Evolutionary conservation across 1,140 invertebrate genomes (phyloP).

Genomic region (Drosophila elegans): DNA sequence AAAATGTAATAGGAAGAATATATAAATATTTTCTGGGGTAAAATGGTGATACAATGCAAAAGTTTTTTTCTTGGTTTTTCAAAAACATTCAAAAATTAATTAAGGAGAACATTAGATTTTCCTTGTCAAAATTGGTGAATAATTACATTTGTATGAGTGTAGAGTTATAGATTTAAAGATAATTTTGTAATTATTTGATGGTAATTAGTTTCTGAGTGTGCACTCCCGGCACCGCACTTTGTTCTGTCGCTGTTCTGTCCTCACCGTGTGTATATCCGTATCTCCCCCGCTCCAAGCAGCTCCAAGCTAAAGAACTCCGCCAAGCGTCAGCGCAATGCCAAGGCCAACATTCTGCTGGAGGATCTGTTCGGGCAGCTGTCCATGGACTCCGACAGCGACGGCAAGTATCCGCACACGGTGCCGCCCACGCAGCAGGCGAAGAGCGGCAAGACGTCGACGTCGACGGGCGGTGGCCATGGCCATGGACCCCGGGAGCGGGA

Average conservation of each 20-base stretch:
- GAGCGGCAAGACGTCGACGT: constrained; percentile 50
- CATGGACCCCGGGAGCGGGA: constrained; percentile 48
- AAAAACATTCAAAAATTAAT: no score
- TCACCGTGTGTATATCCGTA: constrained; percentile 19
- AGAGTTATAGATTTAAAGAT: no score
- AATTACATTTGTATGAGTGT: no score
- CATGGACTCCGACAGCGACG: constrained; percentile 77
- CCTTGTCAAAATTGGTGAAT: no score
- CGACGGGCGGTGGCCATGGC: neutral
- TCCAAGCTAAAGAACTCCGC: constrained; percentile 83
- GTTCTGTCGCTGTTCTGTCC: constrained; percentile 4
- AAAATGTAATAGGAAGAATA: no score
- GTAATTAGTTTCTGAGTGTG: neutral
- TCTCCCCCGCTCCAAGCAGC: constrained; percentile 38
- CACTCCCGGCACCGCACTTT: constrained; percentile 27
- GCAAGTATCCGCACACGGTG: constrained; percentile 83
- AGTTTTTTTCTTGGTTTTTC: no score
- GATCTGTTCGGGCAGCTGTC: constrained; percentile 83
- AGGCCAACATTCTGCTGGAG: constrained; percentile 77
- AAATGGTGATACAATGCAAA: no score
- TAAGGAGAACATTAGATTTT: no score
- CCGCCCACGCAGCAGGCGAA: constrained; percentile 73
- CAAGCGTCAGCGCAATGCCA: constrained; percentile 73
- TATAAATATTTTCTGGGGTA: no score
- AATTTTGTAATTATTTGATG: no score